phyloP scores from a whole-genome alignment of 2,797 vertebrate species.

The Tolypeutes matacus region DNA sequence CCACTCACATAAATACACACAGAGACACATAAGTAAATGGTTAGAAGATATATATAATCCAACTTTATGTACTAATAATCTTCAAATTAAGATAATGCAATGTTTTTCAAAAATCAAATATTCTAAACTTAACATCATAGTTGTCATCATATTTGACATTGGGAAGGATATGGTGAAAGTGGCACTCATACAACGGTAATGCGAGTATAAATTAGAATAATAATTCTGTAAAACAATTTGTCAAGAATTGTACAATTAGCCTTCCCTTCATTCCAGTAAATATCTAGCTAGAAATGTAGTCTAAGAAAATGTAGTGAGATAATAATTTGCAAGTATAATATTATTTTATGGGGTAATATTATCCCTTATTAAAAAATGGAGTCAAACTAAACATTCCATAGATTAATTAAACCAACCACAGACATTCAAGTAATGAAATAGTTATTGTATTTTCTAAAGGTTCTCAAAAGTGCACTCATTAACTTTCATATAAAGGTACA shows the following conservation, averaged over 20 bases:
- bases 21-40: neutral
- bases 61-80: neutral
- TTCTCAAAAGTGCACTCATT: neutral
- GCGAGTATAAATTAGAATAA: neutral
- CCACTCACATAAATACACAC: neutral
- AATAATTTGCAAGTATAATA: neutral
- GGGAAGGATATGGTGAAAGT: neutral
- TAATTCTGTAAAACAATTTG: conserved; percentile 22
- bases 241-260: neutral
- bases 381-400: neutral
- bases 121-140: neutral
- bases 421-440: neutral
- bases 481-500: neutral
- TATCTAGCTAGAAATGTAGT: neutral
- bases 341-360: neutral
- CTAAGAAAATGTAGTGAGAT: neutral
- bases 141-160: neutral
- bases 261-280: neutral
- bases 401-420: conserved; percentile 28
- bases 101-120: conserved; percentile 2
- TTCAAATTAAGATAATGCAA: neutral
- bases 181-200: neutral
- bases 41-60: neutral
- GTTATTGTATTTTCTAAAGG: conserved; percentile 16
- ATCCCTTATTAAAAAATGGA: neutral